phyloP scores from a whole-genome alignment of 2,797 vertebrate genomes.

The Sternarchorhynchus goeldii region DNA sequence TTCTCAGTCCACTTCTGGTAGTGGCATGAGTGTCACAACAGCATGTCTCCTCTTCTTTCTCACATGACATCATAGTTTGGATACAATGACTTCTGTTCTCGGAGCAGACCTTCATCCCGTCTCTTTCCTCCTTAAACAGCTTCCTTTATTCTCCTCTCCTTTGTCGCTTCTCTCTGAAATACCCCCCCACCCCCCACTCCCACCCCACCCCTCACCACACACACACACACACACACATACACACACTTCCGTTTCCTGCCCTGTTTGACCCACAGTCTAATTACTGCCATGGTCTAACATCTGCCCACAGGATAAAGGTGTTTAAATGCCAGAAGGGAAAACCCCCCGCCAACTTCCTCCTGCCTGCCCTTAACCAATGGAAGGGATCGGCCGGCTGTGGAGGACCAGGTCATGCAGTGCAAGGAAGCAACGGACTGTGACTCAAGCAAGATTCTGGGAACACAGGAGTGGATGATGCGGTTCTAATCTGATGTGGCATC shows the following conservation, averaged over 20 bases:
- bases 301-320: slow-evolving; percentile 55
- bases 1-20: no score
- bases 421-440: slow-evolving; percentile 28
- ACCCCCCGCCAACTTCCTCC: slow-evolving; percentile 59
- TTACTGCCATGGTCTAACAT: slow-evolving; percentile 34
- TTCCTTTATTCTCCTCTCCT: slow-evolving; percentile 34
- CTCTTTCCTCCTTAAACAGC: slow-evolving; percentile 18
- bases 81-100: slow-evolving; percentile 69
- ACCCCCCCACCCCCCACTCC: no score
- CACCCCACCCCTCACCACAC: slow-evolving; percentile 8
- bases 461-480: background rate
- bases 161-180: slow-evolving; percentile 58
- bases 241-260: slow-evolving; percentile 51
- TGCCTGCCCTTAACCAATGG: slow-evolving; percentile 57
- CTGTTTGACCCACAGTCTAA: slow-evolving; percentile 10
- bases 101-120: slow-evolving; percentile 24
- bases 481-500: no score
- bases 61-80: slow-evolving; percentile 63
- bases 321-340: slow-evolving; percentile 30
- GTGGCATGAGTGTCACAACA: no score
- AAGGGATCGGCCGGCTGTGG: slow-evolving; percentile 50
- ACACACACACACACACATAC: background rate
- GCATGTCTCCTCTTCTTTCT: slow-evolving; percentile 43
- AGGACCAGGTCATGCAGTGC: background rate
- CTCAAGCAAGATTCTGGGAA: background rate